phyloP scores from a whole-genome alignment of 2,797 vertebrate species.

The Catostomus latipinnis region DNA sequence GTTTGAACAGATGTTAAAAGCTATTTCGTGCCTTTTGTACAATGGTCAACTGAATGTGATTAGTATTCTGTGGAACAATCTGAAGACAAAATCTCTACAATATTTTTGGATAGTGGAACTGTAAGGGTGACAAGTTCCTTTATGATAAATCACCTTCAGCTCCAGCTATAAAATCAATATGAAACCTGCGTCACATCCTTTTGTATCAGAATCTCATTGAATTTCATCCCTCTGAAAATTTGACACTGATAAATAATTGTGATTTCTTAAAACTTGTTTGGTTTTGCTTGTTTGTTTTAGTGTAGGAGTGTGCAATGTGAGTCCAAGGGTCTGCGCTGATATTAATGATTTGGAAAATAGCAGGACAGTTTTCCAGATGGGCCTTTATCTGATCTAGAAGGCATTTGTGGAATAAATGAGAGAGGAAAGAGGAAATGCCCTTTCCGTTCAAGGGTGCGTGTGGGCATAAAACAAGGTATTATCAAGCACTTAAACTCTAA shows the following conservation, averaged over 20 bases:
- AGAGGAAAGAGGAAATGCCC: slow-evolving; percentile 55
- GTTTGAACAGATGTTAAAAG: slow-evolving; percentile 17
- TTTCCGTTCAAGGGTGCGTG: slow-evolving; percentile 53
- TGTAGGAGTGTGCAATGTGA: no score
- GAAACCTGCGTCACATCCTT: slow-evolving; percentile 28
- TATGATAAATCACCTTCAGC: slow-evolving; percentile 37
- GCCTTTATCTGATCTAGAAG: slow-evolving; percentile 57
- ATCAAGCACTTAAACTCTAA: slow-evolving; percentile 62
- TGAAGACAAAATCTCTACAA: slow-evolving; percentile 3
- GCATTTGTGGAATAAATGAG: slow-evolving; percentile 57
- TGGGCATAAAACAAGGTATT: slow-evolving; percentile 64
- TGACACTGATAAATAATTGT: slow-evolving; percentile 30
- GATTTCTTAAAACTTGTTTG: slow-evolving; percentile 14
- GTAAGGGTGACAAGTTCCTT: neutral
- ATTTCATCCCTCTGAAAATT: slow-evolving; percentile 8
- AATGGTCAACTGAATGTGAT: slow-evolving; percentile 44
- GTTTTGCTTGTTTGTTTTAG: slow-evolving; percentile 23
- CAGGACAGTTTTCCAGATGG: slow-evolving; percentile 46
- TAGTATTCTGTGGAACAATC: slow-evolving; percentile 15
- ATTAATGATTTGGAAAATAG: slow-evolving; percentile 53
- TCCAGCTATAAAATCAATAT: slow-evolving; percentile 37
- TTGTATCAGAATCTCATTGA: slow-evolving; percentile 28
- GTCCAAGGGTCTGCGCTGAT: neutral
- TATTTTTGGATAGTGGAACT: neutral
- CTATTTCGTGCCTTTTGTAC: slow-evolving; percentile 8